These are phyloP conservation scores for Lophochroa leadbeateri DNA, from an alignment of 2,113 vertebrate species.

Conservation along the genomic window DNA sequence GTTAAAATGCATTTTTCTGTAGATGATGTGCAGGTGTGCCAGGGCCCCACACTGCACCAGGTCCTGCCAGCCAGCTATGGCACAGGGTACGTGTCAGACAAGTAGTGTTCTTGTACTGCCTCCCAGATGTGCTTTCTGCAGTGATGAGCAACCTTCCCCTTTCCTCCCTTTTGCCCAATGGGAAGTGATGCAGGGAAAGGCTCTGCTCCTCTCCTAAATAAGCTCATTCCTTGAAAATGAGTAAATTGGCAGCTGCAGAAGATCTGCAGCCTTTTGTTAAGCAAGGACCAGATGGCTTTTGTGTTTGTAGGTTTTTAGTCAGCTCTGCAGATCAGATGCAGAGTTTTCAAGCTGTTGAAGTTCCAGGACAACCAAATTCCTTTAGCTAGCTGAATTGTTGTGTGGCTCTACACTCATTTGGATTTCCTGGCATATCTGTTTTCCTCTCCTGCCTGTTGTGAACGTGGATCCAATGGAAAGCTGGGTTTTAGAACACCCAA, in stretches of 20 bases:
- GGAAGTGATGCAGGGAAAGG: neutral
- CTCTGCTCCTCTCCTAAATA: neutral
- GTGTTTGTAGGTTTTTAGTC: neutral
- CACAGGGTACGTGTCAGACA: accelerated
- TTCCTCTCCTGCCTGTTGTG: neutral
- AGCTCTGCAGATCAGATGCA: neutral
- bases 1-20: neutral
- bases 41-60: accelerated
- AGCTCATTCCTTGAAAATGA: conserved; percentile 37
- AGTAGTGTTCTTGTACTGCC: accelerated
- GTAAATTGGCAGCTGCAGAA: conserved; percentile 16
- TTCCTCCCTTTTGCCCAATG: neutral
- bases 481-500: neutral
- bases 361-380: neutral
- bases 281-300: neutral
- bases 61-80: accelerated
- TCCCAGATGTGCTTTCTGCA: neutral
- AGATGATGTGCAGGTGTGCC: accelerated
- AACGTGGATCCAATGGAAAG: neutral
- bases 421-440: neutral
- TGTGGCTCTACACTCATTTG: neutral
- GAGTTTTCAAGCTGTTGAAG: neutral
- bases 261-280: neutral
- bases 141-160: accelerated
- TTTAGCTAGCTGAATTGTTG: neutral